phyloP scores from a whole-genome alignment of 2,888 invertebrate species.

The Leptopilina myrica region DNA sequence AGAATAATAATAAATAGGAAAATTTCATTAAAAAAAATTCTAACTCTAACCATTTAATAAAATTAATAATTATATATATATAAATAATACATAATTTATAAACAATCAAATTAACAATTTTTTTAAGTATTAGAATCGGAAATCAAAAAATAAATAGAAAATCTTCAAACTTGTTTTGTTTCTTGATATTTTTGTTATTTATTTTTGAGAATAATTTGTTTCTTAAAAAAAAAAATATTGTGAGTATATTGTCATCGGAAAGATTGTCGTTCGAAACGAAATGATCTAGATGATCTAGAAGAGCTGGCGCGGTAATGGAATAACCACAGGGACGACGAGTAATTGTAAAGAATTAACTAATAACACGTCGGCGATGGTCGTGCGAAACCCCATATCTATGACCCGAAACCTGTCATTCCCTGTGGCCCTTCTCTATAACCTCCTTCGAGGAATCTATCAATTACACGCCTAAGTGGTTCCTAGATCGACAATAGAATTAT shows the following conservation, averaged over 20 bases:
- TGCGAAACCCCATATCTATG: conserved; percentile 70
- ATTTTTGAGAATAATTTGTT: no score
- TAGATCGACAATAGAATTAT: conserved; percentile 73
- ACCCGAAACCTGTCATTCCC: conserved; percentile 74
- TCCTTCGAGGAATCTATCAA: conserved; percentile 71
- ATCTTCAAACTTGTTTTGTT: no score
- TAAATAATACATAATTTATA: no score
- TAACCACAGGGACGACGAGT: conserved; percentile 75
- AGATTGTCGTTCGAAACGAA: neutral
- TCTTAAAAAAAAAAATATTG: neutral
- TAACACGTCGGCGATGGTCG: conserved; percentile 73
- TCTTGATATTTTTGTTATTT: no score
- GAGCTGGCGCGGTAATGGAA: conserved; percentile 72
- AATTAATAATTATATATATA: no score
- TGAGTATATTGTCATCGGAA: conserved; percentile 36
- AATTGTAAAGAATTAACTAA: conserved; percentile 76
- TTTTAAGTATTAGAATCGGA: no score
- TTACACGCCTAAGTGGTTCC: conserved; percentile 72
- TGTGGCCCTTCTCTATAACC: conserved; percentile 61
- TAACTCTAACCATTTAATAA: no score
- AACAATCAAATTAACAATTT: no score
- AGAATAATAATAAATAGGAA: no score
- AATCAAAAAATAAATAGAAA: no score
- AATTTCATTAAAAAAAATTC: no score
- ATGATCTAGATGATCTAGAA: conserved; percentile 62